Conservation (phyloP, 53 echinoderm and acorn worm genomes). For the Stichopus horrens region DNA sequence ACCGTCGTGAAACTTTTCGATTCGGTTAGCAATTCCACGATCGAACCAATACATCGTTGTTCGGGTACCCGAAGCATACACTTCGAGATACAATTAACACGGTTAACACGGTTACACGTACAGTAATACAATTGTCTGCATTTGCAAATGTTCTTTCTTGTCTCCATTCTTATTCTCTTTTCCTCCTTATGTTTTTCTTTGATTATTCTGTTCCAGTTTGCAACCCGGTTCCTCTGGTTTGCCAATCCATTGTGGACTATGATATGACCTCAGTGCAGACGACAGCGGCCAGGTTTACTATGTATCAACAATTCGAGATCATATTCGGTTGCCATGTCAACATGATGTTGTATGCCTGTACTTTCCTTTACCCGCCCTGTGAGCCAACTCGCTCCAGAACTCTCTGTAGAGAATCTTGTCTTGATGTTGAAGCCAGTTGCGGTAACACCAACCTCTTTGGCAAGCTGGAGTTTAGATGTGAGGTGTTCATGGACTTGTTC, state of each 20-base stretch:
- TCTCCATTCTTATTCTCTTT: neutral
- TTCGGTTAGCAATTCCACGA: no score
- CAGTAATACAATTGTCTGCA: no score
- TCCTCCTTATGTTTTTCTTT: neutral
- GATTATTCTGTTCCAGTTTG: conserved; percentile 12
- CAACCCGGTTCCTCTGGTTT: neutral
- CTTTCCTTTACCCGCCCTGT: conserved; percentile 27
- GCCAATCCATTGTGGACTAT: neutral
- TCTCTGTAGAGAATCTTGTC: conserved; percentile 11
- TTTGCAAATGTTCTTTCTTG: neutral
- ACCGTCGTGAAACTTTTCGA: no score
- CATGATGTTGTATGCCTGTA: conserved; percentile 34
- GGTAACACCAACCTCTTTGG: conserved; percentile 30
- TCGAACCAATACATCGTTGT: no score
- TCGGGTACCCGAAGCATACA: no score
- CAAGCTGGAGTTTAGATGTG: conserved; percentile 8
- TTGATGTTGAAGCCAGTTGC: conserved; percentile 26
- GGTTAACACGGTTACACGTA: no score
- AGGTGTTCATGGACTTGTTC: conserved; percentile 13
- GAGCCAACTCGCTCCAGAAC: conserved; percentile 5
- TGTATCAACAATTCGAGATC: conserved; percentile 24
- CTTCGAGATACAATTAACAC: no score
- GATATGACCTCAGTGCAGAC: conserved; percentile 5
- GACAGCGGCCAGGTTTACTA: neutral
- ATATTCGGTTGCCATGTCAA: conserved; percentile 16